phyloP scores from a whole-genome alignment of 2,888 invertebrate genomes.

The Calameuta pallipes region DNA sequence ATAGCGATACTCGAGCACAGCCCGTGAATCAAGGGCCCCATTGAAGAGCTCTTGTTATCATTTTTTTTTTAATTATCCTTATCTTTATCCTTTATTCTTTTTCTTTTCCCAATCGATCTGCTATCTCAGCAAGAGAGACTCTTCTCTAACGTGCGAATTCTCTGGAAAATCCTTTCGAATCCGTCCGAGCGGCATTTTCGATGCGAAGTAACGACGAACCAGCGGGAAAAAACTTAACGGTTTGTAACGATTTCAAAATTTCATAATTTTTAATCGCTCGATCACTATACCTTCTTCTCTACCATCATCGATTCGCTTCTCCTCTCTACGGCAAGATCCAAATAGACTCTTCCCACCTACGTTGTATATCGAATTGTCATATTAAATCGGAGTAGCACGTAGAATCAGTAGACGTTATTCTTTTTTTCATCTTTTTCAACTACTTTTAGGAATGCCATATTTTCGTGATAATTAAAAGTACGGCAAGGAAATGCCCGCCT shows the following conservation, averaged over 20 bases:
- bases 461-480: neutral
- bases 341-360: neutral
- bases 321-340: neutral
- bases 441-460: neutral
- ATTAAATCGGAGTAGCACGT: neutral
- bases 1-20: constrained; percentile 51
- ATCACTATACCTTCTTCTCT: neutral
- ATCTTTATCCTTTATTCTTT: constrained; percentile 4
- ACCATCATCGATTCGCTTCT: neutral
- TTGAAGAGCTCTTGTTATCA: constrained; percentile 18
- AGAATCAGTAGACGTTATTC: neutral
- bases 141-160: neutral
- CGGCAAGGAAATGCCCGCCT: neutral
- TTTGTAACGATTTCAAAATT: neutral
- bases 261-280: neutral
- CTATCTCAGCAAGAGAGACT: neutral
- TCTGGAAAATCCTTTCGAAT: neutral
- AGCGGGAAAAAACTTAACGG: neutral
- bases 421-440: neutral
- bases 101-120: neutral
- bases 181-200: neutral
- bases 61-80: constrained; percentile 16
- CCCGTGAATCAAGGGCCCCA: constrained; percentile 36
- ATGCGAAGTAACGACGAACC: neutral
- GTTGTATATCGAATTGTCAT: neutral